phyloP scores from a whole-genome alignment of 2,888 invertebrate genomes.

The Teinopalpus imperialis region DNA sequence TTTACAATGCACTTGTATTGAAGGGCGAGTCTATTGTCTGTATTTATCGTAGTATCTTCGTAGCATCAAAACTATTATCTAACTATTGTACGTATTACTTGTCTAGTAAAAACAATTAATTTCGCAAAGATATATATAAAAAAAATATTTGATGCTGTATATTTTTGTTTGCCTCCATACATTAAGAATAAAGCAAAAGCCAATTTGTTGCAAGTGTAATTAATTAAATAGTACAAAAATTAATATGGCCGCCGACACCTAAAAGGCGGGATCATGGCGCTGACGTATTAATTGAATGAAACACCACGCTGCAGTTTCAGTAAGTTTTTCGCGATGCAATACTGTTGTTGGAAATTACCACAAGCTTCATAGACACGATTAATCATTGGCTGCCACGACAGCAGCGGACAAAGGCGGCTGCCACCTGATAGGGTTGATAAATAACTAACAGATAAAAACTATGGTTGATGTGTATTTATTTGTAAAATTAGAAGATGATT shows the following conservation, averaged over 20 bases:
- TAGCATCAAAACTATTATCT: too few relatives aligned
- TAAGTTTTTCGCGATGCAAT: conserved; percentile 62
- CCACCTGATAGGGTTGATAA: conserved; percentile 39
- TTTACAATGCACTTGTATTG: too few relatives aligned
- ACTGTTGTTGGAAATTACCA: conserved; percentile 51
- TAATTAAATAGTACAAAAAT: conserved; percentile 28
- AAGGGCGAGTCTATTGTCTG: too few relatives aligned
- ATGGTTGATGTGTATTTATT: conserved; percentile 11
- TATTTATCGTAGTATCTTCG: too few relatives aligned
- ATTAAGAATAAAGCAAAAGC: too few relatives aligned
- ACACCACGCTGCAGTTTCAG: conserved; percentile 35
- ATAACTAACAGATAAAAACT: conserved; percentile 14
- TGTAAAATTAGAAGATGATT: too few relatives aligned
- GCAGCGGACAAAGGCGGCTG: conserved; percentile 57
- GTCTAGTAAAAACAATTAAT: too few relatives aligned
- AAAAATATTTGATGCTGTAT: too few relatives aligned
- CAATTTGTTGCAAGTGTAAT: conserved; percentile 2
- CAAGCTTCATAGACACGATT: conserved; percentile 72
- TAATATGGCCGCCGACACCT: conserved; percentile 43
- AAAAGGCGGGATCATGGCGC: conserved; percentile 37
- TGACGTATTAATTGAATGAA: conserved; percentile 43
- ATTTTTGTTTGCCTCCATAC: too few relatives aligned
- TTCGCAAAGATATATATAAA: too few relatives aligned
- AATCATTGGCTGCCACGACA: conserved; percentile 64
- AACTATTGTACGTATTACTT: too few relatives aligned